A percentile compares a stretch with the other conserved stretches of the same genome.
Evolutionary conservation across 2,888 invertebrate genomes (phyloP).

Genomic region (Boloria selene): DNA sequence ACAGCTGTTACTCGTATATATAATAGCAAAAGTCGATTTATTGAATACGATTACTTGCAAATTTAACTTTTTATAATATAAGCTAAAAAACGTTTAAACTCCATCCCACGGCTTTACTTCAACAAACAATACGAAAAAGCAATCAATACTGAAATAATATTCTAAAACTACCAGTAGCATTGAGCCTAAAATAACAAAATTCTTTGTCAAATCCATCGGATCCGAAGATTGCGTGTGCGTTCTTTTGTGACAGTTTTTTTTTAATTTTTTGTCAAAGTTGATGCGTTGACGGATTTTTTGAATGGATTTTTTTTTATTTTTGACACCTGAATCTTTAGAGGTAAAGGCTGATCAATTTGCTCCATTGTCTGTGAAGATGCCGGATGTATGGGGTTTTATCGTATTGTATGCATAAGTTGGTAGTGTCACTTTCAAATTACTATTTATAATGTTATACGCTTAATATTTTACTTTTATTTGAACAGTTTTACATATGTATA

Average conservation of each 20-base stretch:
- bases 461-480: too few species aligned
- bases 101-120: background rate
- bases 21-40: too few species aligned
- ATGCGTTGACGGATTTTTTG: constrained; percentile 72
- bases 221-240: constrained; percentile 72
- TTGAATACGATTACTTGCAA: too few species aligned
- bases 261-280: constrained; percentile 59
- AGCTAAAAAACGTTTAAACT: too few species aligned
- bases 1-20: too few species aligned
- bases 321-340: constrained; percentile 77
- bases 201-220: constrained; percentile 66
- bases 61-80: too few species aligned
- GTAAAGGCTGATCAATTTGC: constrained; percentile 66
- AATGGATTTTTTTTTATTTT: constrained; percentile 63
- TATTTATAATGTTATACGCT: constrained; percentile 14
- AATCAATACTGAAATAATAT: constrained; percentile 36
- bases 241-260: constrained; percentile 63
- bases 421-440: constrained; percentile 25
- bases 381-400: constrained; percentile 56
- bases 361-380: constrained; percentile 54
- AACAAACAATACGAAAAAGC: constrained; percentile 19
- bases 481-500: too few species aligned
- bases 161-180: constrained; percentile 51
- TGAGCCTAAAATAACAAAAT: constrained; percentile 71
- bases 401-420: constrained; percentile 22